Evolutionary conservation across 2,797 vertebrate species (phyloP).

Genomic region (Sebastes taczanowskii): DNA sequence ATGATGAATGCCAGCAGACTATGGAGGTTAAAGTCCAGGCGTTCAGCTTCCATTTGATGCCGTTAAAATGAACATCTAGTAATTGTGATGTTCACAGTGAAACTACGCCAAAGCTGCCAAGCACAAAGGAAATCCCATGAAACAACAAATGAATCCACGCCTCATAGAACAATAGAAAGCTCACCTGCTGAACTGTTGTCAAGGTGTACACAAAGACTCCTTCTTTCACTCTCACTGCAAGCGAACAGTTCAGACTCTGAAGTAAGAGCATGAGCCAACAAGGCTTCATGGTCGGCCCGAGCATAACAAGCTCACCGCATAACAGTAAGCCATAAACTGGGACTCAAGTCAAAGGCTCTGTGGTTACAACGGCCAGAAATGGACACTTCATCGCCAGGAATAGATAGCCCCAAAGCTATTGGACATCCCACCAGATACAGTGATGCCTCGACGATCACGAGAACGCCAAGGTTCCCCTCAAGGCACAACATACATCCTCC

Average conservation of each 20-base stretch:
- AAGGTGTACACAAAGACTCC: background rate
- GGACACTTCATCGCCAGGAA: background rate
- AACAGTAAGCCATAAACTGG: background rate
- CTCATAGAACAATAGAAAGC: background rate
- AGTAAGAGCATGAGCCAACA: rapidly evolving
- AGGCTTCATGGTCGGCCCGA: background rate
- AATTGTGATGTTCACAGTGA: background rate
- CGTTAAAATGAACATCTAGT: background rate
- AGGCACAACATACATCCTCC: no score
- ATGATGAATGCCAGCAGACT: background rate
- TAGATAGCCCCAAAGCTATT: background rate
- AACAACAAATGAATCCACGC: background rate
- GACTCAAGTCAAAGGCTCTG: background rate
- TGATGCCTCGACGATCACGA: background rate
- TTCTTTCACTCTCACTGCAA: background rate
- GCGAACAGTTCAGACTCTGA: background rate
- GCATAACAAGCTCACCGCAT: background rate
- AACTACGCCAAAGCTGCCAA: background rate
- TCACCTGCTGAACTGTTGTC: background rate
- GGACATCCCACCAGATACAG: background rate
- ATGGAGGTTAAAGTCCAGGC: constrained; percentile 9
- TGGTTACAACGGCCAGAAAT: background rate
- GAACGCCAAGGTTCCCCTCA: background rate
- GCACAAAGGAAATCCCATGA: background rate
- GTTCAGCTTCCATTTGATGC: background rate